phyloP scores from a whole-genome alignment of 2,888 invertebrate species.

The Ellobium chinense region DNA sequence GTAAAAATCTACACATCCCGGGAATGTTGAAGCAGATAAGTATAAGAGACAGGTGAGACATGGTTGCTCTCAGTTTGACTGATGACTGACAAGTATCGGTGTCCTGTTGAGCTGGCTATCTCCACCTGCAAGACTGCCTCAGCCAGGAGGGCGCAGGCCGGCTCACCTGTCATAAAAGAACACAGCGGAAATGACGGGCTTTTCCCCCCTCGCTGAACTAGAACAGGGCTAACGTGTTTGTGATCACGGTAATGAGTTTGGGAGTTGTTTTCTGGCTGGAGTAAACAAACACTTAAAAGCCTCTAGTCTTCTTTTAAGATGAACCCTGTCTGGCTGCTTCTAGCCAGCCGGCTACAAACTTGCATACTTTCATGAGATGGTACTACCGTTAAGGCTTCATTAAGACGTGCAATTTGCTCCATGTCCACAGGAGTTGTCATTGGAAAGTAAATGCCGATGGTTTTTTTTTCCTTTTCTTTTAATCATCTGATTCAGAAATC shows the following conservation, averaged over 20 bases:
- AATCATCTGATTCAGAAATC: too few relatives aligned
- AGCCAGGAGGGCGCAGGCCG: neutral
- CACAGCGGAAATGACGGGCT: neutral
- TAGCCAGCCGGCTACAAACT: too few relatives aligned
- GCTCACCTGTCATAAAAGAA: neutral
- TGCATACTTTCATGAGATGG: too few relatives aligned
- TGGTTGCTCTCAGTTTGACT: neutral
- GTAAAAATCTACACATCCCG: neutral
- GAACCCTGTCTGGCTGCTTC: too few relatives aligned
- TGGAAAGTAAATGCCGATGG: too few relatives aligned
- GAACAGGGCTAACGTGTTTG: neutral
- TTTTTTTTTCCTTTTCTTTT: too few relatives aligned
- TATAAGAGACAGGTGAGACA: neutral
- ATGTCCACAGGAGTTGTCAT: too few relatives aligned
- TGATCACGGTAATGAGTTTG: slow-evolving; percentile 5
- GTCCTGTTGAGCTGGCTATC: neutral
- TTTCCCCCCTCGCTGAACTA: neutral
- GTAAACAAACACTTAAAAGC: neutral
- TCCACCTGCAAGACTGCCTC: neutral
- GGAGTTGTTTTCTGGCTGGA: neutral
- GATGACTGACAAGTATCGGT: neutral
- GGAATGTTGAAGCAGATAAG: neutral
- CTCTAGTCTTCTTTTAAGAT: too few relatives aligned
- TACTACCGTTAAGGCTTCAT: too few relatives aligned
- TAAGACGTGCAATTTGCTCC: too few relatives aligned